phyloP scores from a whole-genome alignment of 2,113 vertebrate species.

The Myxocyprinus asiaticus region DNA sequence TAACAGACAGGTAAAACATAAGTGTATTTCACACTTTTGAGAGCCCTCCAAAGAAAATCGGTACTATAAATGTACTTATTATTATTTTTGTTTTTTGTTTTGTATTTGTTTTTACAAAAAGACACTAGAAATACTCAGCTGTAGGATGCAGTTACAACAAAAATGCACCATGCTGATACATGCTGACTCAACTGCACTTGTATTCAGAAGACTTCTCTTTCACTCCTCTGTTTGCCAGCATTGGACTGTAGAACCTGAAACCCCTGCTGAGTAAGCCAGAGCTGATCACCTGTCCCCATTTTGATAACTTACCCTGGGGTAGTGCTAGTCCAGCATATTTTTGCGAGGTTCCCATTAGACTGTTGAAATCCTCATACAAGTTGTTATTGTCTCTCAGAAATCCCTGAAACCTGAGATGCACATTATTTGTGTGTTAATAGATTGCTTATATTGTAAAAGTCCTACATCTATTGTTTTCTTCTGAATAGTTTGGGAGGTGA shows the following conservation, averaged over 20 bases:
- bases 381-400: slow-evolving; percentile 28
- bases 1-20: no score
- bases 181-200: slow-evolving; percentile 12
- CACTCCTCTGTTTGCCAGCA: not conserved
- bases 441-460: slow-evolving; percentile 34
- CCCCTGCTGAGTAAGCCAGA: slow-evolving; percentile 21
- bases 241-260: slow-evolving; percentile 1
- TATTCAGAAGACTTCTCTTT: not conserved
- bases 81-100: no score
- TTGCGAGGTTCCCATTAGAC: slow-evolving; percentile 11
- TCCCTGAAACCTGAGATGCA: slow-evolving; percentile 12
- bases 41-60: no score
- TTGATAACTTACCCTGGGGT: slow-evolving; percentile 1
- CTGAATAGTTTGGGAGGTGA: slow-evolving; percentile 8
- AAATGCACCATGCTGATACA: slow-evolving; percentile 17
- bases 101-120: no score
- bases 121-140: slow-evolving; percentile 7
- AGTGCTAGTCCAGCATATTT: not conserved
- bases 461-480: not conserved
- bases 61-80: no score
- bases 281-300: slow-evolving; percentile 28
- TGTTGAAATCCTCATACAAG: slow-evolving; percentile 3
- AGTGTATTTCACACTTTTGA: no score
- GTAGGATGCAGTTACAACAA: slow-evolving; percentile 21
- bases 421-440: slow-evolving; percentile 34